Base-by-base conservation (phyloP, 1,140 invertebrate genomes). In the Caerostris darwini region DNA sequence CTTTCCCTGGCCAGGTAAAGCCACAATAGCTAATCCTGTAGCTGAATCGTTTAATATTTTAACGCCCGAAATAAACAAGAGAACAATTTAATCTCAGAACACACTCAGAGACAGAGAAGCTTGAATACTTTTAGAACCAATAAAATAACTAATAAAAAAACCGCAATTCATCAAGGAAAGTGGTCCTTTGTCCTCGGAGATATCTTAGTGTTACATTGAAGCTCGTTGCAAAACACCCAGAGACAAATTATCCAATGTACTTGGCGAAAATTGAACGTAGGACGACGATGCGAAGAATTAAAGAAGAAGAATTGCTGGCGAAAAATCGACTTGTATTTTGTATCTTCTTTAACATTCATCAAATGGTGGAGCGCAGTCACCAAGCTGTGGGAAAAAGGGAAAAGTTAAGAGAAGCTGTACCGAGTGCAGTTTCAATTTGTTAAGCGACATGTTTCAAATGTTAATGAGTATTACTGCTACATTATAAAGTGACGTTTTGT, bases 391-490 rank as follows among this genome's bases (percentile, higher is more conserved):
- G n/a, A n/a, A n/a, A n/a, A 64, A 17, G n/a, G 61, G n/a, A 64
- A 64, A 17, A 64, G 61, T 17, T 50, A 34, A 77, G 69, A 77
- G 34, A 77, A 77, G 69, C 69, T 7, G 34, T 34, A 34, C 34
- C 19, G 64, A 87, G 85, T 64, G 85, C 59, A 64, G 85, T 61
- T 87, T 87, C 85, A 87, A 87, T 87, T 87, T 87, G 85, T 87
- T 87, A 87, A 87, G 85, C 85, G 85, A 87, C 85, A 64, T 87
- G 57, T 87, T 87, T 87, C 85, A 87, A 61, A 57, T 87, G 85
- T 87, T 87, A 87, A 87, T 87, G 85, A 87, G 64, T 87, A 87
- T 87, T 87, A 87, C 61, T 87, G 85, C 57, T 7, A 34, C 14
- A n/a, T 61, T 87, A 87, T 87, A 87, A 34, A 87, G 59, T 61